Evolutionary conservation across 1,140 invertebrate species (phyloP).

Genomic region (Drosophila sp.): DNA sequence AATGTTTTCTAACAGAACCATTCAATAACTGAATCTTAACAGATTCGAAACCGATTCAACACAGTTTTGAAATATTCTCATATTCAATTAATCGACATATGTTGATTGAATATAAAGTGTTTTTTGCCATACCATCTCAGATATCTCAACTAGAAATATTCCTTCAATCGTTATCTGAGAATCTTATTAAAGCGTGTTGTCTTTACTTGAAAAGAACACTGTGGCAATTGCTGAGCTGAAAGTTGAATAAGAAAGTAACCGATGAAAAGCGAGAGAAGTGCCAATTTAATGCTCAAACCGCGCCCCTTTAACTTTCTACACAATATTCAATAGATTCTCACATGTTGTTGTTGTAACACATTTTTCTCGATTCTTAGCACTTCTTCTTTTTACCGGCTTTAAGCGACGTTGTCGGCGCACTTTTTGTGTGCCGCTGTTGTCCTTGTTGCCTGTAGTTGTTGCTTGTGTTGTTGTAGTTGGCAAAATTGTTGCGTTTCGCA

Average conservation of each 20-base stretch:
- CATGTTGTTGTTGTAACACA: constrained; percentile 54
- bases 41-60: no score
- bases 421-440: constrained; percentile 41
- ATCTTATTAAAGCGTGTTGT: background rate
- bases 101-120: no score
- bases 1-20: background rate
- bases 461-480: constrained; percentile 63
- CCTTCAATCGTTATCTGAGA: background rate
- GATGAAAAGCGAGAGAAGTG: constrained; percentile 12
- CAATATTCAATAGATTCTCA: constrained; percentile 69
- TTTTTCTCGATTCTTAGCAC: constrained; percentile 21
- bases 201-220: background rate
- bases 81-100: no score
- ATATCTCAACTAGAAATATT: background rate
- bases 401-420: constrained; percentile 52
- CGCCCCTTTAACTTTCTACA: constrained; percentile 28
- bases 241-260: constrained; percentile 4
- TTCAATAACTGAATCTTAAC: no score
- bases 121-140: background rate
- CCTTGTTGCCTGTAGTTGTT: constrained; percentile 40
- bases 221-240: constrained; percentile 1
- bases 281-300: constrained; percentile 4
- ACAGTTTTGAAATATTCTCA: no score
- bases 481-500: constrained; percentile 84
- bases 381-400: constrained; percentile 72